Conservation (phyloP, 2,797 vertebrate species). For the Sebastiscus tertius region DNA sequence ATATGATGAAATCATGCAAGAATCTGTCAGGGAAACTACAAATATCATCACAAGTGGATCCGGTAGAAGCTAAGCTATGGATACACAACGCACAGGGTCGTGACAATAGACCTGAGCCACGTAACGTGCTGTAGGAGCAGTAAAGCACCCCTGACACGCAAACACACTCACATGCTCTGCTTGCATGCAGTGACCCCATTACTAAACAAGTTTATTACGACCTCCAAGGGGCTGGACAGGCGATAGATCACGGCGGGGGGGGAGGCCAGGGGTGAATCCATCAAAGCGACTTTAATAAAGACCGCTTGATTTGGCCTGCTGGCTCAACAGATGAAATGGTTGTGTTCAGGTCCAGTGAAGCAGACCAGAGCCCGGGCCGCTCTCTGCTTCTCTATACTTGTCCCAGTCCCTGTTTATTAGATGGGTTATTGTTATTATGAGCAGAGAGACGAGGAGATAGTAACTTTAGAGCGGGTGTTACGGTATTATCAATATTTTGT, state of each 20-base stretch:
- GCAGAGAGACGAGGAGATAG: neutral
- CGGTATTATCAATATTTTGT: neutral
- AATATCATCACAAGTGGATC: slow-evolving; percentile 37
- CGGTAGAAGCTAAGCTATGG: slow-evolving; percentile 13
- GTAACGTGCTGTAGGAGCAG: slow-evolving; percentile 2
- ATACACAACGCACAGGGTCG: neutral
- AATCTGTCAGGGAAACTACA: slow-evolving; percentile 21
- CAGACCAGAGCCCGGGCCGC: slow-evolving; percentile 39
- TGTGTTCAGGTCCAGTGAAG: slow-evolving; percentile 74
- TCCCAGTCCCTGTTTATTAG: slow-evolving; percentile 54
- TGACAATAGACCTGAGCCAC: neutral
- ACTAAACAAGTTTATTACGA: slow-evolving; percentile 79
- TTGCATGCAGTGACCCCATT: slow-evolving; percentile 55
- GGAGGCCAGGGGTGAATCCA: slow-evolving; percentile 72
- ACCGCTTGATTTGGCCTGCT: slow-evolving; percentile 74
- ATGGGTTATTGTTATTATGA: slow-evolving; percentile 24
- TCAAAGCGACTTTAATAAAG: slow-evolving; percentile 79
- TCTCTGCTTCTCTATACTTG: slow-evolving; percentile 35
- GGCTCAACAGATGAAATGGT: slow-evolving; percentile 71
- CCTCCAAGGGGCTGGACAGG: slow-evolving; percentile 73
- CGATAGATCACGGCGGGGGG: slow-evolving; percentile 75
- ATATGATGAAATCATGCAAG: slow-evolving; percentile 27
- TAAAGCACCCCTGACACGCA: neutral
- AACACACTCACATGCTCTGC: slow-evolving; percentile 22
- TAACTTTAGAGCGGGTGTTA: slow-evolving; percentile 7